Base-by-base conservation (phyloP, 2,888 invertebrate genomes). In the Dryococelus australis region DNA sequence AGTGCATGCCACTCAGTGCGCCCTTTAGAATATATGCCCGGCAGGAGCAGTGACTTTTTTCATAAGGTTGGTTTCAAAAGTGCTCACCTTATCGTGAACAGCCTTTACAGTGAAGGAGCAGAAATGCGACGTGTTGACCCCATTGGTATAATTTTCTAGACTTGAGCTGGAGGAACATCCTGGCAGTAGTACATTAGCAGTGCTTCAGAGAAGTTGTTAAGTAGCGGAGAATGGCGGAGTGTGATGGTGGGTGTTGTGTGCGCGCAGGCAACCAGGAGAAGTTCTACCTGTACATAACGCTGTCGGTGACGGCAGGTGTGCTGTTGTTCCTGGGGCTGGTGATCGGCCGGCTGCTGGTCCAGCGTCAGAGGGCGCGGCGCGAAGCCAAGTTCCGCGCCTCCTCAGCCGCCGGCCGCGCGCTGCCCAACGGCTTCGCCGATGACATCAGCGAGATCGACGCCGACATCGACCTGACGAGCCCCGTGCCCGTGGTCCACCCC, bases 391-490 rank as follows among this genome's bases (percentile, higher is more conserved):
- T 96, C 88, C 94, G 94, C 89, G 94, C 95, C 35, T 95, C 95
- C 86, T 94, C 95, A 88, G 94, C 96, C 86, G 95, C 96, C 89
- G 96, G 96, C 88, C 96, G 96, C 84, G 95, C 96, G 90, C 93
- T 97, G 88, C 96, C 97, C 24, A 96, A 96, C 91, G 97, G 97
- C 88, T 97, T 97, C 93, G 96, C 95, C 90, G 97, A 97, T 93
- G 97, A 97, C 92, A 96, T 97, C 92, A 97, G 97, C 90, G 97
- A 97, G 93, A 95, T 96, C 81, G 96, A 97, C 92, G 96, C 96
- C 84, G 96, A 96, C 90, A 96, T 96, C 88, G 96, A 96, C 91
- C 94, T 96, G 89, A 95, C 95, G 85, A 95, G 95, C 53, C 95
- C 96, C 5, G 94, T 84, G 12, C 86, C 88, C 28, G 87, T 88